Evolutionary conservation across 2,797 vertebrate species (phyloP).

Genomic region (Microctenopoma stevenorrisi): DNA sequence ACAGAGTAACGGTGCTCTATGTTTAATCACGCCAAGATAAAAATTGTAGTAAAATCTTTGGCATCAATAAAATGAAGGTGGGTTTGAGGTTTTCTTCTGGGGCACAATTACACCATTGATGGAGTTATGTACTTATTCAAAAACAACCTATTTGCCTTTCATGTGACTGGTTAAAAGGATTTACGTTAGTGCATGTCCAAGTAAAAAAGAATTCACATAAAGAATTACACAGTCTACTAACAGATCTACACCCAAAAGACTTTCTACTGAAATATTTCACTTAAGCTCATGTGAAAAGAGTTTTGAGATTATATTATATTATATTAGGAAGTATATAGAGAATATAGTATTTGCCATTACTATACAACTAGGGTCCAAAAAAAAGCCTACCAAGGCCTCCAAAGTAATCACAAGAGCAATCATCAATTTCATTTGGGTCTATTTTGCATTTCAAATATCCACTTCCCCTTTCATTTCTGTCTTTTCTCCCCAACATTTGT

Average conservation of each 20-base stretch:
- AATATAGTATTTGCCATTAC: background rate
- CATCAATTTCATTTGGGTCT: constrained; percentile 32
- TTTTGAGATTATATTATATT: constrained; percentile 41
- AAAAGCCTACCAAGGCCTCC: background rate
- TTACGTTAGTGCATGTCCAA: background rate
- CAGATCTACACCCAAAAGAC: constrained; percentile 9
- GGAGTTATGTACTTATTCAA: background rate
- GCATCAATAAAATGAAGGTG: constrained; percentile 18
- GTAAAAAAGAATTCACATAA: background rate
- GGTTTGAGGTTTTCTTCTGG: constrained; percentile 30
- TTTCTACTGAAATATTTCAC: constrained; percentile 43
- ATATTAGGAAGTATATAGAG: background rate
- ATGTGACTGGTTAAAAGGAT: background rate
- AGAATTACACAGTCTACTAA: constrained; percentile 13
- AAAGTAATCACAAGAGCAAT: background rate
- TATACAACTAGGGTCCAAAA: background rate
- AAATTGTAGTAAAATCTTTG: constrained; percentile 17
- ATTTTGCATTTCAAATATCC: constrained; percentile 65
- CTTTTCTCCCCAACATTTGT: constrained; percentile 73
- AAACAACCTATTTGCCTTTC: background rate
- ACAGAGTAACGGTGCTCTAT: background rate
- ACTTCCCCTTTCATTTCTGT: background rate
- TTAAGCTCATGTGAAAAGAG: constrained; percentile 43
- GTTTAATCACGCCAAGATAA: background rate
- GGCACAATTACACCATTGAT: constrained; percentile 1